Conservation (phyloP, 1,140 invertebrate species). For the Aricia agestis region DNA sequence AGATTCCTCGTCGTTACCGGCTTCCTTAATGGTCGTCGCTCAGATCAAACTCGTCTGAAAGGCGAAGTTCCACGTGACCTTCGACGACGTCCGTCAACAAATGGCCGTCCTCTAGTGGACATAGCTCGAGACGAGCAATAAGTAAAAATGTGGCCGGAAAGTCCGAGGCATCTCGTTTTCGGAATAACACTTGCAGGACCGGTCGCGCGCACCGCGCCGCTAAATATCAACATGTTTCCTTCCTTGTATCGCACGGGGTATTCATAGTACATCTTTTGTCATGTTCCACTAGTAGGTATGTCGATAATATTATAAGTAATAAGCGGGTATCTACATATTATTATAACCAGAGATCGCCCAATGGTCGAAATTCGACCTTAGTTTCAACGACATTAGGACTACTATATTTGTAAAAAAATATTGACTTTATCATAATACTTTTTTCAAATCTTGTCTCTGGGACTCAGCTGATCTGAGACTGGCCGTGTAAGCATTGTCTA, state of each 20-base stretch:
- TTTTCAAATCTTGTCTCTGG: too few species aligned
- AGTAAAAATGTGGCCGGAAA: conserved; percentile 57
- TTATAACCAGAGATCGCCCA: too few species aligned
- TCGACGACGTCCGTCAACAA: conserved; percentile 52
- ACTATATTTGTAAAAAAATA: too few species aligned
- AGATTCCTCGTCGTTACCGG: not conserved
- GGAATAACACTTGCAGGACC: conserved; percentile 73
- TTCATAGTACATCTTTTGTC: not conserved
- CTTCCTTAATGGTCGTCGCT: conserved; percentile 13
- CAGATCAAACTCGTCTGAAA: conserved; percentile 35
- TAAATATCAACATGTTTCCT: conserved; percentile 71
- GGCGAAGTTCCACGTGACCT: conserved; percentile 56
- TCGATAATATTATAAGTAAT: too few species aligned
- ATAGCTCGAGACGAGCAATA: conserved; percentile 40
- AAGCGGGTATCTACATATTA: too few species aligned
- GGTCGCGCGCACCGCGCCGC: conserved; percentile 48
- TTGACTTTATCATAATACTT: too few species aligned
- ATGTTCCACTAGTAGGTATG: too few species aligned
- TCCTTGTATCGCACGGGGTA: conserved; percentile 47
- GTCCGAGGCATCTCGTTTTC: conserved; percentile 67
- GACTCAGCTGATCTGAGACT: too few species aligned
- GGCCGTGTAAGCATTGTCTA: too few species aligned
- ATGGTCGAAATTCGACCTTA: too few species aligned
- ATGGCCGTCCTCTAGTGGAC: conserved; percentile 46
- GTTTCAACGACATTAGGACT: too few species aligned